Base-by-base conservation (phyloP, 2,888 invertebrate genomes). In the Tipula confusa region DNA sequence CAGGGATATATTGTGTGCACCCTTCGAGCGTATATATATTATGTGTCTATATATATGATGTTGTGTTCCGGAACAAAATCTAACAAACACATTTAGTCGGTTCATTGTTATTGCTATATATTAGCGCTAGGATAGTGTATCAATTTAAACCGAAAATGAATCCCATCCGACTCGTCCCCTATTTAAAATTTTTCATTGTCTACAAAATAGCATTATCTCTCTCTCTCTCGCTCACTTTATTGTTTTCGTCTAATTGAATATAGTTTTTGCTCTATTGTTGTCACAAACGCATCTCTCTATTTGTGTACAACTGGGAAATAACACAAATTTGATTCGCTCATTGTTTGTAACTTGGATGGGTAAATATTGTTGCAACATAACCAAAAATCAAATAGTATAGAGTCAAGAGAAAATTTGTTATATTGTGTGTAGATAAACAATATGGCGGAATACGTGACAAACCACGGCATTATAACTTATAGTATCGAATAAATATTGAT, bases 181-280 rank as follows among this genome's bases (percentile, higher is more conserved):
- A 48, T 48, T 48, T 48, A 9, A 4, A 7, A 24, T 24, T 9
- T 24, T 64, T 24, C 24, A 24, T 24, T 64, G 9, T n/a, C n/a
- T n/a, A n/a, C n/a, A n/a, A n/a, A n/a, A n/a, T 64, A 64, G 7
- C 9, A n/a, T 0, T 24, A 13, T 64, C 24, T 64, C 64, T 64
- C 24, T 38, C 38, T 13, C 31, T 43, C 43, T 43, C 43, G n/a
- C n/a, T n/a, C n/a, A n/a, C n/a, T n/a, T n/a, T n/a, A n/a, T n/a
- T n/a, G n/a, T n/a, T n/a, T n/a, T n/a, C 64, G 64, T 64, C 64
- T 64, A 64, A 64, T 64, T 64, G 64, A 64, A 64, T n/a, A n/a
- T 64, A 24, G 64, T 64, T 64, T 64, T n/a, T 64, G 24, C 64
- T 64, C 24, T 64, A 64, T 64, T 64, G 24, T 64, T 64, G 64